Evolutionary conservation across 1,140 invertebrate species (phyloP).

Genomic region (Drosophila cardini): DNA sequence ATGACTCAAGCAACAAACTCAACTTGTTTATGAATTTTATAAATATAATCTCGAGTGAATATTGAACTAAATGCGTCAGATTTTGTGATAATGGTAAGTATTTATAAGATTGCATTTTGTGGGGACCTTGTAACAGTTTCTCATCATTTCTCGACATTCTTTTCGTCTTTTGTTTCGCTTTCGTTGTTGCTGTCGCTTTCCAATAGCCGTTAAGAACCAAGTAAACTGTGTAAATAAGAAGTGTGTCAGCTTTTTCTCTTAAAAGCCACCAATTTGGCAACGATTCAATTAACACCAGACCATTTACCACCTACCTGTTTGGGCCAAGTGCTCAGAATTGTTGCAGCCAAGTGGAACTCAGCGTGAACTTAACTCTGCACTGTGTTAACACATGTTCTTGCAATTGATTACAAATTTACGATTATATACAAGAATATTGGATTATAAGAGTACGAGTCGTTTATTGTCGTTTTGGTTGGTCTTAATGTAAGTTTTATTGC

Average conservation of each 20-base stretch:
- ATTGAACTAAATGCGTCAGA: background rate
- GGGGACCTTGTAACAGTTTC: conserved; percentile 43
- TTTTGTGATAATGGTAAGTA: background rate
- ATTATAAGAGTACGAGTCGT: conserved; percentile 56
- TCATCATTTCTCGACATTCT: conserved; percentile 12
- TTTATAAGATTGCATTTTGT: conserved; percentile 18
- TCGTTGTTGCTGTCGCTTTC: conserved; percentile 54
- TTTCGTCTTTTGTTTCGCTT: conserved; percentile 6
- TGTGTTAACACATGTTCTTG: conserved; percentile 80
- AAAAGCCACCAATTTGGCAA: conserved; percentile 62
- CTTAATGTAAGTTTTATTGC: conserved; percentile 69
- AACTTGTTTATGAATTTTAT: no score
- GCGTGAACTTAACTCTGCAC: conserved; percentile 4
- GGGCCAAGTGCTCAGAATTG: conserved; percentile 15
- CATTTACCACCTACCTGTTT: conserved; percentile 49
- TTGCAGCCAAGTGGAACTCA: conserved; percentile 52
- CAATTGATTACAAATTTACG: conserved; percentile 81
- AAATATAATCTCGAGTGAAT: background rate
- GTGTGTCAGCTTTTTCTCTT: conserved; percentile 74
- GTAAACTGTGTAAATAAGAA: conserved; percentile 31
- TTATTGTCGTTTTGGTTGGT: conserved; percentile 54
- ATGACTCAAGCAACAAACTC: no score
- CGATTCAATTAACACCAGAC: conserved; percentile 72
- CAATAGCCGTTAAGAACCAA: conserved; percentile 48
- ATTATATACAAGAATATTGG: conserved; percentile 55